A percentile compares a stretch with the other conserved stretches of the same genome.
Conservation (phyloP, 2,888 invertebrate species). For the Oxytorus armatus region DNA sequence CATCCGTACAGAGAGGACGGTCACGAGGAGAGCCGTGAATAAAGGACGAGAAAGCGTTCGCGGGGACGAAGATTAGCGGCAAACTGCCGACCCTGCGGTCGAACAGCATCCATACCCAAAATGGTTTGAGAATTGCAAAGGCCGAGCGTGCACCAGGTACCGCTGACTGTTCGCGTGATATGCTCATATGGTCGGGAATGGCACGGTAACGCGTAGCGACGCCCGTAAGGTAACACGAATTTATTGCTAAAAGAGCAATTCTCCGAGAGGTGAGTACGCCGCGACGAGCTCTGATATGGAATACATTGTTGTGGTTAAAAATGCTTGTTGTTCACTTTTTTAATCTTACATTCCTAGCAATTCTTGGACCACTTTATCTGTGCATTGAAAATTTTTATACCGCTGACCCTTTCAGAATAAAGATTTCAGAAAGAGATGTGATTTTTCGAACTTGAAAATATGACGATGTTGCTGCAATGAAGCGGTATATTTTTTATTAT, state of each 20-base stretch:
- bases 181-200: not conserved
- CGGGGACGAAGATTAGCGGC: constrained; percentile 33
- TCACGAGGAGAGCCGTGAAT: constrained; percentile 39
- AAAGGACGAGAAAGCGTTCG: constrained; percentile 51
- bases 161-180: not conserved
- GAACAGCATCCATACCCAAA: constrained; percentile 61
- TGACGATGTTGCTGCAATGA: too few relatives aligned
- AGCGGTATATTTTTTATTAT: too few relatives aligned
- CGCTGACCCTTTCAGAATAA: too few relatives aligned
- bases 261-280: too few relatives aligned
- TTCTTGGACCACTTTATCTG: too few relatives aligned
- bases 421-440: too few relatives aligned
- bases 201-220: too few relatives aligned
- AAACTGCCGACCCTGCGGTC: constrained; percentile 65
- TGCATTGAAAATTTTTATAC: too few relatives aligned
- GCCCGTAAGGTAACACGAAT: constrained; percentile 75
- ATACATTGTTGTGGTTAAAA: too few relatives aligned
- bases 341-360: too few relatives aligned
- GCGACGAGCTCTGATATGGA: constrained; percentile 26
- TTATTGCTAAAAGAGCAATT: constrained; percentile 65
- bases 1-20: not conserved
- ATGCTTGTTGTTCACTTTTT: too few relatives aligned
- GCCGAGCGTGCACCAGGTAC: not conserved
- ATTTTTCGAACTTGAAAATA: too few relatives aligned
- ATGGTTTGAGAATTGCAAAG: constrained; percentile 44